Evolutionary conservation across 2,797 vertebrate genomes (phyloP).

Genomic region (Diglossa cyanea): DNA sequence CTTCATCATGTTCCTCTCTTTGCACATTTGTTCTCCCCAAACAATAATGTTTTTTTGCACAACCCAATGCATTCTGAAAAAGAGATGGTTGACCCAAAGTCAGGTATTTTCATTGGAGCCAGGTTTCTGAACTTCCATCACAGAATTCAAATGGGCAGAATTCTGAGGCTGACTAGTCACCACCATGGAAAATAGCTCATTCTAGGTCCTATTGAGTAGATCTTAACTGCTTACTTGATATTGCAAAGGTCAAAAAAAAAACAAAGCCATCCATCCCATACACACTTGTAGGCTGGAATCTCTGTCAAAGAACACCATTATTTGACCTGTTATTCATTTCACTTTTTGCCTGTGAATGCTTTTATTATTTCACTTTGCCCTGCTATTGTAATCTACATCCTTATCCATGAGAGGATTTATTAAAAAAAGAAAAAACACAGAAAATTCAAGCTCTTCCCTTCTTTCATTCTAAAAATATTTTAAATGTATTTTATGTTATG

Average conservation of each 20-base stretch:
- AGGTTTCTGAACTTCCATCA: neutral
- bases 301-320: neutral
- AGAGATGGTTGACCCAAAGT: neutral
- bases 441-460: neutral
- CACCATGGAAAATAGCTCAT: neutral
- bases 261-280: neutral
- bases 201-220: neutral
- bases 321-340: neutral
- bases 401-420: neutral
- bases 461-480: neutral
- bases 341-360: neutral
- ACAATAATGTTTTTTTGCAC: neutral
- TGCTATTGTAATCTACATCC: neutral
- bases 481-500: neutral
- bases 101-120: neutral
- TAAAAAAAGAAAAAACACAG: neutral
- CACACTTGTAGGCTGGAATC: neutral
- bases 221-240: neutral
- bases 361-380: neutral
- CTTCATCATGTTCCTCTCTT: neutral
- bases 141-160: neutral
- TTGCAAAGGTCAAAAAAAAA: neutral
- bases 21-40: neutral
- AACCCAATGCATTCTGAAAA: rapidly evolving
- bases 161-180: neutral